Evolutionary conservation across 2,888 invertebrate species (phyloP).

Genomic region (Cyclophora punctaria): DNA sequence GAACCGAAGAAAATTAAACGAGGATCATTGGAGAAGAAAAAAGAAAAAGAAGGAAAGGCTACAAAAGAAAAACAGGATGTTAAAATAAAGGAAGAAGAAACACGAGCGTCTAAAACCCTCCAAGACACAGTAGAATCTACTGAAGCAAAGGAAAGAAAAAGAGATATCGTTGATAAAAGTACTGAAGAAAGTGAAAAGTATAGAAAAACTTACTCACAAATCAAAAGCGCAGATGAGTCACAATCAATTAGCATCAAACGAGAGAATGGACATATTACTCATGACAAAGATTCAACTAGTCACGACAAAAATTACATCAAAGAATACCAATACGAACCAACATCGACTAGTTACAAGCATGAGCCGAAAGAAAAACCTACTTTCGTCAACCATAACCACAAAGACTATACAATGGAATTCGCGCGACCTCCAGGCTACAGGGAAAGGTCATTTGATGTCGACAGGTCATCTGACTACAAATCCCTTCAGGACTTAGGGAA

Average conservation of each 20-base stretch:
- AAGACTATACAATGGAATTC: conserved; percentile 48
- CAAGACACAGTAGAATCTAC: neutral
- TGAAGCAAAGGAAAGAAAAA: conserved; percentile 3
- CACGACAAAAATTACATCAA: conserved; percentile 26
- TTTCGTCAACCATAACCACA: conserved; percentile 41
- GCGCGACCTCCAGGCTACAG: conserved; percentile 42
- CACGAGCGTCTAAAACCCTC: neutral
- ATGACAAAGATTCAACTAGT: conserved; percentile 2
- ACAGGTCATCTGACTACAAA: conserved; percentile 18
- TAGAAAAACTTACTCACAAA: too few relatives aligned
- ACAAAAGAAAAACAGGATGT: neutral
- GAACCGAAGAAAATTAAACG: neutral
- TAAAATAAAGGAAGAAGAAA: neutral
- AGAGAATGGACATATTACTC: conserved; percentile 3
- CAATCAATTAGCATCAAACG: neutral
- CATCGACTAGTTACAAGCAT: conserved; percentile 9
- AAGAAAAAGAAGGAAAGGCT: neutral
- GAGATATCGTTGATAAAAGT: neutral
- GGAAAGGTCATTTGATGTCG: conserved; percentile 35
- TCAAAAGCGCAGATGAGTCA: too few relatives aligned
- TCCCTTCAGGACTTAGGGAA: conserved; percentile 19
- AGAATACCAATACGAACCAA: conserved; percentile 39
- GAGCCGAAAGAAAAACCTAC: conserved; percentile 25
- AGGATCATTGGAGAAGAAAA: conserved; percentile 4
- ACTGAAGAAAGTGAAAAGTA: neutral